Evolutionary conservation across 2,888 invertebrate genomes (phyloP).

Genomic region (Nomada fucata): DNA sequence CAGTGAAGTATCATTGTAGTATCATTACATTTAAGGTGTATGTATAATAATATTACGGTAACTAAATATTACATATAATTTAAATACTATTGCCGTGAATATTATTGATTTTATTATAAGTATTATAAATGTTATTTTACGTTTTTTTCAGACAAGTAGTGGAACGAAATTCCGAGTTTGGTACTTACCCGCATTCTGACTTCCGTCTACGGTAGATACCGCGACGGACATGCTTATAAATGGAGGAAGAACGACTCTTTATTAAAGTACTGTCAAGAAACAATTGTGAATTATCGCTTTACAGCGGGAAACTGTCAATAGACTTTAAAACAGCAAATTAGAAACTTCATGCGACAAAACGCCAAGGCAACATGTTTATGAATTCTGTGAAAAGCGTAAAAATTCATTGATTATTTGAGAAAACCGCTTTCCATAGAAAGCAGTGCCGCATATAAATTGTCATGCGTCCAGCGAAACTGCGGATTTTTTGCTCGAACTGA

Average conservation of each 20-base stretch:
- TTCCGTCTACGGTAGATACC: background rate
- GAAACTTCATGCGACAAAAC: conserved; percentile 9
- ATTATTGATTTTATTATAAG: background rate
- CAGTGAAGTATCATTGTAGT: too few relatives aligned
- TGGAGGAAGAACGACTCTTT: conserved; percentile 4
- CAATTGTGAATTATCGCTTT: conserved; percentile 28
- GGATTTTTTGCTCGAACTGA: background rate
- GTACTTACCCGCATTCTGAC: conserved; percentile 9
- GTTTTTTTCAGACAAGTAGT: background rate
- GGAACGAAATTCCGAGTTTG: background rate
- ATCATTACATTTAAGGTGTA: too few relatives aligned
- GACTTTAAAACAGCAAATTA: background rate
- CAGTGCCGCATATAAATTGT: conserved; percentile 9
- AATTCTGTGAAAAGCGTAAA: conserved; percentile 8
- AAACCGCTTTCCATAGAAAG: conserved; percentile 31
- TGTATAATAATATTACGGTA: too few relatives aligned
- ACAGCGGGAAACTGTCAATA: conserved; percentile 1
- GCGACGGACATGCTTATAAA: conserved; percentile 34
- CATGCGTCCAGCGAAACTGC: background rate
- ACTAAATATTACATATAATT: background rate
- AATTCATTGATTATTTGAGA: conserved; percentile 6
- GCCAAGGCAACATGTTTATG: background rate
- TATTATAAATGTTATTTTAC: background rate
- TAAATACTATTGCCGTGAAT: background rate
- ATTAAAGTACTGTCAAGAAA: background rate